Evolutionary conservation across 2,797 vertebrate species (phyloP).

Genomic region (Chromis chromis): DNA sequence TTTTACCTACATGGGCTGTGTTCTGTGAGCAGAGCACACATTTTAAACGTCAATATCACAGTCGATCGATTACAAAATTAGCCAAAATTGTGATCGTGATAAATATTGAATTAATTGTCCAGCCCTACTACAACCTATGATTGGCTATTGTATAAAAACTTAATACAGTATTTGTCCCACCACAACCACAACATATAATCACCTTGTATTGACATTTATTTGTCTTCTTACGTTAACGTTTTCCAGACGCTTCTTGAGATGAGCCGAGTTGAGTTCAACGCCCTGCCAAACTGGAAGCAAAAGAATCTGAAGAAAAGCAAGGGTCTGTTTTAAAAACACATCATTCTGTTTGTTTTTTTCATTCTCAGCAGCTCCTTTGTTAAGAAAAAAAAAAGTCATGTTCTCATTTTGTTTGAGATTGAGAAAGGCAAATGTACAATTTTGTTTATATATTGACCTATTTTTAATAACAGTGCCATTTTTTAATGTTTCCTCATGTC

Average conservation of each 20-base stretch:
- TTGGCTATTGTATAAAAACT: no score
- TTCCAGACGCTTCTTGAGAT: conserved; percentile 84
- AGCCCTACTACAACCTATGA: no score
- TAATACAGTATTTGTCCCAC: no score
- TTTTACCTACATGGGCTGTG: no score
- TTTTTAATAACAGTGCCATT: conserved; percentile 55
- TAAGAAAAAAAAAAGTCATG: conserved; percentile 15
- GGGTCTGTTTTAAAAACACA: conserved; percentile 81
- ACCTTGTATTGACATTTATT: neutral
- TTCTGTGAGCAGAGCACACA: no score
- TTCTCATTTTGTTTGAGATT: conserved; percentile 52
- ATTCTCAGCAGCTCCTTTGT: conserved; percentile 43
- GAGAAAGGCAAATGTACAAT: conserved; percentile 65
- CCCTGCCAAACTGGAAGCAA: conserved; percentile 88
- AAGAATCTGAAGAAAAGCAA: conserved; percentile 88
- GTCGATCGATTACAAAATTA: no score
- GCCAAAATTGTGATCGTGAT: no score
- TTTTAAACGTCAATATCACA: no score
- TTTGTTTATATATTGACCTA: conserved; percentile 58
- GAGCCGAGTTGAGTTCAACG: conserved; percentile 84
- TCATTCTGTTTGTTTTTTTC: conserved; percentile 20
- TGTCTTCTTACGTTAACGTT: conserved; percentile 2
- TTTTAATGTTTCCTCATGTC: conserved; percentile 32
- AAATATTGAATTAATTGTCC: no score
- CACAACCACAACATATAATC: no score